These are phyloP conservation scores for Clivina fossor DNA, from an alignment of 2,888 invertebrate genomes.

Conservation along the genomic window DNA sequence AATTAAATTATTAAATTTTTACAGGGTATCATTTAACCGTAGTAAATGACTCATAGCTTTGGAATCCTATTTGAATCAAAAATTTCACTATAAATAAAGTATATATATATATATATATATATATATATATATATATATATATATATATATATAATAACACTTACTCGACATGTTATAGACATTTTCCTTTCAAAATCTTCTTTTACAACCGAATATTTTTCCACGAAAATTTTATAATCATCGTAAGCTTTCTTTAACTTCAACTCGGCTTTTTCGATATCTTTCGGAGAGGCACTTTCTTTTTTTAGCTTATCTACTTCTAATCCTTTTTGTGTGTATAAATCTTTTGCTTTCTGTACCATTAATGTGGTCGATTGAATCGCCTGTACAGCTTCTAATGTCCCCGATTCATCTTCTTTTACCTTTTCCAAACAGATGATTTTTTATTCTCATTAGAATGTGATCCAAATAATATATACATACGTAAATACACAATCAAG, in stretches of 20 bases:
- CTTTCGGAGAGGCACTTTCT: constrained; percentile 87
- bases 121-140: no score
- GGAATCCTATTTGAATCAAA: no score
- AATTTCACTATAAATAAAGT: no score
- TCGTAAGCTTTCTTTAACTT: constrained; percentile 94
- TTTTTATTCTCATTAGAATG: neutral
- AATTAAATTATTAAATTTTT: no score
- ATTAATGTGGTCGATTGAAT: constrained; percentile 88
- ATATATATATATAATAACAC: constrained; percentile 36
- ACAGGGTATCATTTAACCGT: no score
- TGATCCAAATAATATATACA: neutral
- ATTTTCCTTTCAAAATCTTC: constrained; percentile 96
- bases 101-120: no score
- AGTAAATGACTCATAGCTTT: no score
- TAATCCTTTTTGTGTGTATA: constrained; percentile 80
- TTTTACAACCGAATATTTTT: constrained; percentile 88
- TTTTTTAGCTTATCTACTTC: constrained; percentile 89
- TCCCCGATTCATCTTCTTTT: constrained; percentile 92
- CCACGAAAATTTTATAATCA: constrained; percentile 87
- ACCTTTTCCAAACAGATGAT: constrained; percentile 55
- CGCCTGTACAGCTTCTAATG: constrained; percentile 83
- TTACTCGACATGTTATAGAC: constrained; percentile 84
- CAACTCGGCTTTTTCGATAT: constrained; percentile 89
- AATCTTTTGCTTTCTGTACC: constrained; percentile 89
- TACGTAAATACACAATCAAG: neutral